A percentile compares a stretch with the other conserved stretches of the same genome.
phyloP scores from a whole-genome alignment of 2,888 invertebrate genomes.

The Galerucella calmariensis region DNA sequence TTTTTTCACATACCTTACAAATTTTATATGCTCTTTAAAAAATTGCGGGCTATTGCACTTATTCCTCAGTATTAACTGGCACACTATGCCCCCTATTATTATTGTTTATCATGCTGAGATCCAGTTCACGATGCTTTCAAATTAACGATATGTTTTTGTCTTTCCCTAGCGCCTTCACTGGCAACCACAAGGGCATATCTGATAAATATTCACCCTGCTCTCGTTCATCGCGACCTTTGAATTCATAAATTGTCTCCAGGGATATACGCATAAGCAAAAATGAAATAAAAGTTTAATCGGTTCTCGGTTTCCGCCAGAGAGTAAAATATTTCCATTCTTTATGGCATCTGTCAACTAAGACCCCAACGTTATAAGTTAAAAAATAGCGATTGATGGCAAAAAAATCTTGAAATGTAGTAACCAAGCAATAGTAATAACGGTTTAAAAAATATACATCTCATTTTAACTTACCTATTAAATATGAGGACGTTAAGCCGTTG shows the following conservation, averaged over 20 bases:
- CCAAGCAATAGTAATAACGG: background rate
- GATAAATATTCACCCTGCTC: slow-evolving; percentile 53
- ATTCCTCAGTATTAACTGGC: no score
- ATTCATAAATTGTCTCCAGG: slow-evolving; percentile 41
- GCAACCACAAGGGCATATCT: slow-evolving; percentile 42
- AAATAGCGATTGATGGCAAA: background rate
- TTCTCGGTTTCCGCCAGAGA: slow-evolving; percentile 30
- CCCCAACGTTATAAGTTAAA: background rate
- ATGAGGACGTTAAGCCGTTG: no score
- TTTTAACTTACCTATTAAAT: no score
- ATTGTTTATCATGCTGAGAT: no score
- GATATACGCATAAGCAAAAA: slow-evolving; percentile 33
- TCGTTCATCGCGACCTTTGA: slow-evolving; percentile 43
- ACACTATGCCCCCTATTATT: no score
- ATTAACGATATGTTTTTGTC: background rate
- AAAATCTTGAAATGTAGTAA: background rate
- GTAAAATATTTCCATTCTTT: slow-evolving; percentile 35
- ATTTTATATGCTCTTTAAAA: no score
- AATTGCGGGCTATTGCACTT: no score
- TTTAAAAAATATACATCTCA: background rate
- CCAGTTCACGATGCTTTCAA: background rate
- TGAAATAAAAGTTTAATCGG: slow-evolving; percentile 40
- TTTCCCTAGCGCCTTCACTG: background rate
- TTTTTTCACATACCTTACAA: no score
- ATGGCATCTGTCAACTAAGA: slow-evolving; percentile 21